These are phyloP conservation scores for Drosophila recens DNA, from an alignment of 2,888 invertebrate species.

Conservation along the genomic window DNA sequence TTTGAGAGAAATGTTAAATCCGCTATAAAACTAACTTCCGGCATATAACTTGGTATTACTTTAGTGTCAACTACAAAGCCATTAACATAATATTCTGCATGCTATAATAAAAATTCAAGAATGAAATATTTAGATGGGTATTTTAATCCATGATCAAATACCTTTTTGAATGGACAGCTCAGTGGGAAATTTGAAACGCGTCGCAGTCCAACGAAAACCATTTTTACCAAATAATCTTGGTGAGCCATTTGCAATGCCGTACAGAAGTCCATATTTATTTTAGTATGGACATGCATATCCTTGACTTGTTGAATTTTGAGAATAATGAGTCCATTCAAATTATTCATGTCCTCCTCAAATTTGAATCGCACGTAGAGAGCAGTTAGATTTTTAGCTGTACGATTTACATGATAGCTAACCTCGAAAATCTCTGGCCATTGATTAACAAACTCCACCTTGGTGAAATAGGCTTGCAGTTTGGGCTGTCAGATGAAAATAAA, in stretches of 20 bases:
- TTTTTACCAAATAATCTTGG: background rate
- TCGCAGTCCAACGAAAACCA: background rate
- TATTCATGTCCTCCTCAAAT: background rate
- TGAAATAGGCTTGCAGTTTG: background rate
- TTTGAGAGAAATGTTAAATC: background rate
- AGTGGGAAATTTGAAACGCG: slow-evolving; percentile 18
- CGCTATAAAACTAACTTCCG: background rate
- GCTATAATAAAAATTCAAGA: background rate
- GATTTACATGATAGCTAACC: background rate
- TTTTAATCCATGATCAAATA: background rate
- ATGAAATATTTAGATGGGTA: background rate
- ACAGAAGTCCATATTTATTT: slow-evolving; percentile 5
- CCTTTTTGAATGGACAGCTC: slow-evolving; percentile 19
- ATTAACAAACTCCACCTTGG: background rate
- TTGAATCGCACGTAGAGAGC: slow-evolving; percentile 1
- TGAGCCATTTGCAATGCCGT: slow-evolving; percentile 1
- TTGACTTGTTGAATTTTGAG: background rate
- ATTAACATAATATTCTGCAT: slow-evolving; percentile 1
- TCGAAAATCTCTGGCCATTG: background rate
- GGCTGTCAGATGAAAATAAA: background rate
- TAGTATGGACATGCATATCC: background rate
- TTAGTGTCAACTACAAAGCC: slow-evolving; percentile 14
- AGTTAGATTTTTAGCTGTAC: background rate
- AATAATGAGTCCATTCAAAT: background rate
- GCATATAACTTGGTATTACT: slow-evolving; percentile 17